Percentiles rank a stretch among this genome's conserved stretches.
Evolutionary conservation across 2,797 vertebrate species (phyloP).

Genomic region (Pseudocheirus occidentalis): DNA sequence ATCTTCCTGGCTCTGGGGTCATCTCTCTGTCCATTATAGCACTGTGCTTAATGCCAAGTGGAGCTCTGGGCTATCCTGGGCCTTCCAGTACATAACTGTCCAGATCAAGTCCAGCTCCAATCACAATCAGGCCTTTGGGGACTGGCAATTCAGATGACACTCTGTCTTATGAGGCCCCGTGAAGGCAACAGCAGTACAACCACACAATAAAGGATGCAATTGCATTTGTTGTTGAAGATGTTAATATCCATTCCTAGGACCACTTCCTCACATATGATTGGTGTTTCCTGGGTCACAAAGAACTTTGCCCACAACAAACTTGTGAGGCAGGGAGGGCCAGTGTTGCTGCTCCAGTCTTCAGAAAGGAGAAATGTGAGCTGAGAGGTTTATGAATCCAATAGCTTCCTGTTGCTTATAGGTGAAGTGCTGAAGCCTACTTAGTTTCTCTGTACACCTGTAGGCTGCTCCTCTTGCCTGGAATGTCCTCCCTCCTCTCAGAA

Average conservation of each 20-base stretch:
- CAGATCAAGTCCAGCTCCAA: conserved; percentile 51
- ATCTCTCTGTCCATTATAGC: not conserved
- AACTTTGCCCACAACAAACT: not conserved
- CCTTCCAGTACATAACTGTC: conserved; percentile 59
- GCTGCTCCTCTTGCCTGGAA: not conserved
- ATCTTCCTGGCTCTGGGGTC: not conserved
- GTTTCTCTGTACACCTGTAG: not conserved
- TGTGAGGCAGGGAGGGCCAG: not conserved
- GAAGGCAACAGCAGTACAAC: not conserved
- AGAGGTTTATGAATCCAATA: not conserved
- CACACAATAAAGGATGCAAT: not conserved
- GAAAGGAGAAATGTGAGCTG: not conserved
- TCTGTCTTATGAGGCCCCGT: conserved; percentile 33
- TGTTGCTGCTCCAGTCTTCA: not conserved
- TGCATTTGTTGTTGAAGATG: conserved; percentile 14
- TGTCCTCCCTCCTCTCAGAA: not conserved
- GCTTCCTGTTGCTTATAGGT: not conserved
- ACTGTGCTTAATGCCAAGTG: not conserved
- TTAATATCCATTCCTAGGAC: not conserved
- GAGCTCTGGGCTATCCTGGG: not conserved
- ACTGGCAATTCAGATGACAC: conserved; percentile 69
- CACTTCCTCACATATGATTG: not conserved
- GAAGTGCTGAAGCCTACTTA: not conserved
- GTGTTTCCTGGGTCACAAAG: not conserved
- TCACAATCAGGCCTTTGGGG: conserved; percentile 48